Evolutionary conservation across 2,113 vertebrate species (phyloP).

Genomic region (Melanostigma gelatinosum): DNA sequence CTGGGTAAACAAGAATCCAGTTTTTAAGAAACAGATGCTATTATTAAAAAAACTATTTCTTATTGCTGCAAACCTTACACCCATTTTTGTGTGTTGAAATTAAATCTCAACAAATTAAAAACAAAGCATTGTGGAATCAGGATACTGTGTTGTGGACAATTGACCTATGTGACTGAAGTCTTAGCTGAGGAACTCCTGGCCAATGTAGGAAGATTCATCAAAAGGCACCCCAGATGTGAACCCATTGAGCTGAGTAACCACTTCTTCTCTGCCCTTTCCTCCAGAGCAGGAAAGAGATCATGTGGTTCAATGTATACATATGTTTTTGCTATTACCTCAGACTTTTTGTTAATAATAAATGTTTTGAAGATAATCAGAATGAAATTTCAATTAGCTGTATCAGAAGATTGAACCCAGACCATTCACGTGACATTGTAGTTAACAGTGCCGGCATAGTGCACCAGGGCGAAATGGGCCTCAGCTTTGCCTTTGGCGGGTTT

Average conservation of each 20-base stretch:
- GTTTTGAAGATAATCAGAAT: background rate
- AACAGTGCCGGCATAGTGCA: constrained; percentile 88
- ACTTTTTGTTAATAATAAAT: background rate
- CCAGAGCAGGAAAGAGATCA: no score
- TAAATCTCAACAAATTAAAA: no score
- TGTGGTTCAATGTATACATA: background rate
- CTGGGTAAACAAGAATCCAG: constrained; percentile 43
- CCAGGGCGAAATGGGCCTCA: constrained; percentile 87
- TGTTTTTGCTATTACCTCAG: background rate
- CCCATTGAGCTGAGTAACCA: no score
- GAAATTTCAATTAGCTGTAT: background rate
- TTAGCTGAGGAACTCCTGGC: no score
- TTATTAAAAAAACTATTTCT: background rate
- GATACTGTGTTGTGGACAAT: background rate
- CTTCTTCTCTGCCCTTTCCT: no score
- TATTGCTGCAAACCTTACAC: background rate
- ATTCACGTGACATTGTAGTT: constrained; percentile 86
- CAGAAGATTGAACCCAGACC: background rate
- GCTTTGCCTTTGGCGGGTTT: constrained; percentile 86
- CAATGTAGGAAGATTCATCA: no score
- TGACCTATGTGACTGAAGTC: no score
- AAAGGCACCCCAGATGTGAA: no score
- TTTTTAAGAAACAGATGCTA: background rate
- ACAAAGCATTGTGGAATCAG: background rate
- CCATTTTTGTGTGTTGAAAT: background rate